phyloP scores from a whole-genome alignment of 2,797 vertebrate species.

The Gambelia wislizenii region DNA sequence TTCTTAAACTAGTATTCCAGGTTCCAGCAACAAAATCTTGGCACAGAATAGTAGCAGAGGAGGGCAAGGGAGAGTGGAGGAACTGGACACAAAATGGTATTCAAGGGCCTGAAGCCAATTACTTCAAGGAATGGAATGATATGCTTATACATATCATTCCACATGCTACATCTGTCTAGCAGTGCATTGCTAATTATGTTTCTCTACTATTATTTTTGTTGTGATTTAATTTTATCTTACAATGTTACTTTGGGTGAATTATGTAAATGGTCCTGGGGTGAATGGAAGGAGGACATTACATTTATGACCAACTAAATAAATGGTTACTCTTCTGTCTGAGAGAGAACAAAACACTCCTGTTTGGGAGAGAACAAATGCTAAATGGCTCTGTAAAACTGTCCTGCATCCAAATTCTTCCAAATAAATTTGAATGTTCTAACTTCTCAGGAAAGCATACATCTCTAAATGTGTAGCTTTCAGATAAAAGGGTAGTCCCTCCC shows the following conservation, averaged over 20 bases:
- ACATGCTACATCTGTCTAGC: too few relatives aligned
- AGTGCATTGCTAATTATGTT: not conserved
- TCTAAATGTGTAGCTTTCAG: not conserved
- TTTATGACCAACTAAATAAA: not conserved
- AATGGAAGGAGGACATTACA: not conserved
- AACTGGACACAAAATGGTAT: too few relatives aligned
- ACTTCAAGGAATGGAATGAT: too few relatives aligned
- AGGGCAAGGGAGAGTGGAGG: too few relatives aligned
- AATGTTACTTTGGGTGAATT: not conserved
- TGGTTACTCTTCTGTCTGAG: not conserved
- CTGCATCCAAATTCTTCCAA: not conserved
- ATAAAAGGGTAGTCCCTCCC: not conserved
- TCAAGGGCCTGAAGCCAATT: too few relatives aligned
- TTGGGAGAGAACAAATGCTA: conserved; percentile 9
- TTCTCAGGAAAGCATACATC: not conserved
- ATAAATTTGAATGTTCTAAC: not conserved
- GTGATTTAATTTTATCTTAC: not conserved
- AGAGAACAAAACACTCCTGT: not conserved
- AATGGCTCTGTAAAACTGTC: not conserved
- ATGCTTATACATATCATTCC: too few relatives aligned
- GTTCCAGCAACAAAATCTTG: too few relatives aligned
- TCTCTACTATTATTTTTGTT: not conserved
- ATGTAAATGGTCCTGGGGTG: not conserved
- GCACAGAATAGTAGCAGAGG: too few relatives aligned
- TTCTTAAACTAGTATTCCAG: too few relatives aligned